Conservation (phyloP, 2,113 vertebrate genomes). For the Maylandia zebra region DNA sequence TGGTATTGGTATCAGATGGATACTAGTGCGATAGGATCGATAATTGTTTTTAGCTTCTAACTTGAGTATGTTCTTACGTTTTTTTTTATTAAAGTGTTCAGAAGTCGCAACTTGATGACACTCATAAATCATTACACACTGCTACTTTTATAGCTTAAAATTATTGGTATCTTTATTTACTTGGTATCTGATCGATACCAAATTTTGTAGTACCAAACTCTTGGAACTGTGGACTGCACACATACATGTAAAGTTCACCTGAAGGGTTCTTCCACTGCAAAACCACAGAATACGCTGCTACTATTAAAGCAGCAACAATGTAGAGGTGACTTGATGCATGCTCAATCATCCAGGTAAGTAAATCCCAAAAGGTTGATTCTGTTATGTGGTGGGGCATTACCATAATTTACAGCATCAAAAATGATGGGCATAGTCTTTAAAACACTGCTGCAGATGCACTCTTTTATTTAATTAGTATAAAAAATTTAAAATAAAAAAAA, state of each 20-base stretch:
- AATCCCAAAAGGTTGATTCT: not conserved
- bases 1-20: not conserved
- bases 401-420: not conserved
- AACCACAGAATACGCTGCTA: not conserved
- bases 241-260: not conserved
- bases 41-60: not conserved
- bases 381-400: not conserved
- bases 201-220: not conserved
- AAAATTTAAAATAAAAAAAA: not conserved
- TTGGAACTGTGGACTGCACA: not conserved
- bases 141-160: not conserved
- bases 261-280: not conserved
- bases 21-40: not conserved
- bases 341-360: not conserved
- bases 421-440: not conserved
- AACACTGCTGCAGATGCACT: not conserved
- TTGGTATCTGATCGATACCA: not conserved
- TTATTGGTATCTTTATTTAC: not conserved
- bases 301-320: not conserved
- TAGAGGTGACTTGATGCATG: not conserved
- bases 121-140: not conserved
- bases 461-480: not conserved
- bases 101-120: not conserved
- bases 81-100: not conserved
- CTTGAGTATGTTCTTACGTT: not conserved